Base-by-base conservation (phyloP, 2,113 vertebrate species). In the Aleadryas rufinucha region DNA sequence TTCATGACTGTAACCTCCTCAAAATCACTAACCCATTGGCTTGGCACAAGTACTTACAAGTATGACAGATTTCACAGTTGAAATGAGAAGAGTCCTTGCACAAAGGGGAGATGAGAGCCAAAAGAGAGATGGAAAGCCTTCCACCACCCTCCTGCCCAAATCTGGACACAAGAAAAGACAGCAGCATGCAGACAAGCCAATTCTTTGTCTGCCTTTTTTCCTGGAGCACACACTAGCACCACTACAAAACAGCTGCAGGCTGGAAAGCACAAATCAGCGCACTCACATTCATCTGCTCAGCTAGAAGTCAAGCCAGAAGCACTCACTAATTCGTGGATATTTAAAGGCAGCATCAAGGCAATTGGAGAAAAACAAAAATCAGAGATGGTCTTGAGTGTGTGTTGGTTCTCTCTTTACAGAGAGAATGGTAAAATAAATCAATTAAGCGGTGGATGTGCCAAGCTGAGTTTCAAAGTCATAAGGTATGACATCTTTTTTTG, bases 61-160 rank as follows among this genome's bases (percentile, higher is more conserved):
- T 30, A 27, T 68, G 84, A 90, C 82, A 92, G 33, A 96, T 95
- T 96, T 90, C 83, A 88, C 35, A 92, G 64, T 12, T 64, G 28
- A 79, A 95, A 85, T 30, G n/a, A 79, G 28, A 66, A 35, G 13
- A 66, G 72, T 63, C 53, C 22, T 52, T 75, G 64, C 30, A 92
- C 80, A 91, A 87, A 79, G 79, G 16, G n/a, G 15, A 79, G 35
- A 89, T 2, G 1, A 84, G 41, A 90, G 63, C 64, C 87, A 82
- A 77, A 74, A 61, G 41, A 39, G 39, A 39, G 2, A 47, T 84
- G 71, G 63, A 91, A 95, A 90, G 59, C 50, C 24, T 60, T 87
- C 72, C 52, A 50, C 18, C 19, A 76, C 22, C 10, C 35, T 88
- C 77, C 74, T 89, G 76, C 57, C 56, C 63, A 82, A 77, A 88